phyloP scores from a whole-genome alignment of 2,797 vertebrate genomes.

The Acanthornis magna region DNA sequence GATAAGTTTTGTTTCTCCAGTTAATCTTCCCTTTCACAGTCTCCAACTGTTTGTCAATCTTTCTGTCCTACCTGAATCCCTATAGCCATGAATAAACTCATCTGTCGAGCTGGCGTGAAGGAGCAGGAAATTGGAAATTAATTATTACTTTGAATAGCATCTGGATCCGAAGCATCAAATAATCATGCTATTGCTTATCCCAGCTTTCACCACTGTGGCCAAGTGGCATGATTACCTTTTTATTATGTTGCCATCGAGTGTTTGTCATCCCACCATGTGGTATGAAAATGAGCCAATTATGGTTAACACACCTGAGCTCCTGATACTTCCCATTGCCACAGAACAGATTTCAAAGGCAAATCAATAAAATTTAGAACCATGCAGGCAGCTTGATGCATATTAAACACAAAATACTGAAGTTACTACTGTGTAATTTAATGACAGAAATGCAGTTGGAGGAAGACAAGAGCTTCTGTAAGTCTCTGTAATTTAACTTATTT shows the following conservation, averaged over 20 bases:
- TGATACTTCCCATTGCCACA: not conserved
- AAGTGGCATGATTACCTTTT: constrained; percentile 1
- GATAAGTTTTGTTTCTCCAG: not conserved
- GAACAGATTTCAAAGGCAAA: constrained; percentile 32
- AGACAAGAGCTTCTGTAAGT: not conserved
- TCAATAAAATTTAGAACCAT: constrained; percentile 1
- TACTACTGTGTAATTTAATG: not conserved
- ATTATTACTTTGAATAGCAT: not conserved
- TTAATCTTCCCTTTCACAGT: not conserved
- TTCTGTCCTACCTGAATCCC: not conserved
- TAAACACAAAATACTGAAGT: not conserved
- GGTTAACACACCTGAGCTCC: not conserved
- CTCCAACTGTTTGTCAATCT: not conserved
- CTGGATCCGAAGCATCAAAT: not conserved
- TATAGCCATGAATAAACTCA: not conserved
- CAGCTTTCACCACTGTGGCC: not conserved
- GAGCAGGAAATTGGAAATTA: not conserved
- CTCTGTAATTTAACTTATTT: not conserved
- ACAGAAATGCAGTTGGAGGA: not conserved
- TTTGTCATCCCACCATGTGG: not conserved
- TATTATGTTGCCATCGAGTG: not conserved
- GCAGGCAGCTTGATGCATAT: not conserved
- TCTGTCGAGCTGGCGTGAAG: not conserved
- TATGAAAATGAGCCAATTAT: constrained; percentile 20
- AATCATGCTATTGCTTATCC: not conserved